These are phyloP conservation scores for Epistrophe eligans DNA, from an alignment of 2,888 invertebrate genomes.

Conservation along the genomic window DNA sequence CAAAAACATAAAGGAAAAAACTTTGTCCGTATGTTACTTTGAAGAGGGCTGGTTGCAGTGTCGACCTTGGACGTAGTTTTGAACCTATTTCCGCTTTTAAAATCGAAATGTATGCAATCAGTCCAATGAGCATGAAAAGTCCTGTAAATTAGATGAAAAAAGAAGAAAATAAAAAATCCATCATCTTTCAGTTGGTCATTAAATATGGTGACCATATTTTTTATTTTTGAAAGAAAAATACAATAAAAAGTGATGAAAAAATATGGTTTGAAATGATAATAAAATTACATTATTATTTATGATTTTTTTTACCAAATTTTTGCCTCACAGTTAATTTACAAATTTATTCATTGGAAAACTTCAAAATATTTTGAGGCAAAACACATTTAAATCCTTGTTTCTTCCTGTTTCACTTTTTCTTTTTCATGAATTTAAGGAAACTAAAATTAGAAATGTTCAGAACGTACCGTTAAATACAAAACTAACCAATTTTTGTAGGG, in stretches of 20 bases:
- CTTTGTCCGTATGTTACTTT: conserved; percentile 95
- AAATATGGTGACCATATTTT: conserved; percentile 13
- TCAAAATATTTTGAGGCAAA: too few relatives aligned
- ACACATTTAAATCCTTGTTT: too few relatives aligned
- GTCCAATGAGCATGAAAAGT: conserved; percentile 93
- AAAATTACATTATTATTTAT: too few relatives aligned
- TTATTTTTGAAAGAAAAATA: not conserved
- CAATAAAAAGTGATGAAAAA: not conserved
- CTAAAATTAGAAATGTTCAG: too few relatives aligned
- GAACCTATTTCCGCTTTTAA: conserved; percentile 96
- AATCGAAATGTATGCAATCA: conserved; percentile 96
- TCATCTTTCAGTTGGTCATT: not conserved
- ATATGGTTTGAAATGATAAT: too few relatives aligned
- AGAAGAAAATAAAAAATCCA: not conserved
- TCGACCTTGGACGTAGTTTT: conserved; percentile 92
- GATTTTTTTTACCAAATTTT: too few relatives aligned
- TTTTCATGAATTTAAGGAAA: too few relatives aligned
- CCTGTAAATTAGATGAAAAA: conserved; percentile 85
- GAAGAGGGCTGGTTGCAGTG: conserved; percentile 91
- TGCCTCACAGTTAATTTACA: too few relatives aligned
- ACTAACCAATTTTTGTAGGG: too few relatives aligned
- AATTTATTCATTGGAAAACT: too few relatives aligned
- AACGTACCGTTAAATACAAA: too few relatives aligned
- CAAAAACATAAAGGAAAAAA: conserved; percentile 93
- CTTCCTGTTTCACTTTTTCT: too few relatives aligned